phyloP scores from a whole-genome alignment of 2,113 vertebrate species.

The Engystomops pustulosus region DNA sequence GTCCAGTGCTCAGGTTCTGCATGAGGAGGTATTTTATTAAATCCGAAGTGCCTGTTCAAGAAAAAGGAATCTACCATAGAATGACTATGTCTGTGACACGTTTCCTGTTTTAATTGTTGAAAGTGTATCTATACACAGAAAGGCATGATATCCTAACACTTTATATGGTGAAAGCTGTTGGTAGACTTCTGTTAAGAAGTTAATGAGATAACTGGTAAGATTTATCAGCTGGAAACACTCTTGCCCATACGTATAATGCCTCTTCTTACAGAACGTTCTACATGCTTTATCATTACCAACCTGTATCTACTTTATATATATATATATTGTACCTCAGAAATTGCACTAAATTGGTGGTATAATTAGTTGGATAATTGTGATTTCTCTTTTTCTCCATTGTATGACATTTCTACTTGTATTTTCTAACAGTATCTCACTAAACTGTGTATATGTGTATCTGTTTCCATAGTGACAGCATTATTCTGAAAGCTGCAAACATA shows the following conservation, averaged over 20 bases:
- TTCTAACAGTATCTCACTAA: background rate
- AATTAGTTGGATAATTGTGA: background rate
- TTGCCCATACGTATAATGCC: too few species aligned
- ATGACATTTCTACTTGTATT: background rate
- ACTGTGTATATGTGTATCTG: slow-evolving; percentile 7
- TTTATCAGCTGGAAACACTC: too few species aligned
- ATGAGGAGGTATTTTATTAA: slow-evolving; percentile 40
- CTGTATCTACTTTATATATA: too few species aligned
- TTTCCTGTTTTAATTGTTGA: slow-evolving; percentile 17
- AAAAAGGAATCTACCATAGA: slow-evolving; percentile 22
- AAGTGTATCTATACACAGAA: background rate
- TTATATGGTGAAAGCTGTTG: too few species aligned
- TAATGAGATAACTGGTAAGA: too few species aligned
- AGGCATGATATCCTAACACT: too few species aligned
- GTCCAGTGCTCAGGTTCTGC: slow-evolving; percentile 10
- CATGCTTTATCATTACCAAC: too few species aligned
- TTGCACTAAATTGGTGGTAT: background rate
- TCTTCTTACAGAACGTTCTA: background rate
- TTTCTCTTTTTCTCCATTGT: background rate
- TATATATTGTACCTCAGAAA: background rate
- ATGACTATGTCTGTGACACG: slow-evolving; percentile 1
- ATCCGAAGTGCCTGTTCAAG: slow-evolving; percentile 22
- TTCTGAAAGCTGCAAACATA: background rate
- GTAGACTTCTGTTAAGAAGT: too few species aligned
- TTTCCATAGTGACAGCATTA: slow-evolving; percentile 33